Conservation (phyloP, 1,140 invertebrate species). For the Drosophila gunungcola region DNA sequence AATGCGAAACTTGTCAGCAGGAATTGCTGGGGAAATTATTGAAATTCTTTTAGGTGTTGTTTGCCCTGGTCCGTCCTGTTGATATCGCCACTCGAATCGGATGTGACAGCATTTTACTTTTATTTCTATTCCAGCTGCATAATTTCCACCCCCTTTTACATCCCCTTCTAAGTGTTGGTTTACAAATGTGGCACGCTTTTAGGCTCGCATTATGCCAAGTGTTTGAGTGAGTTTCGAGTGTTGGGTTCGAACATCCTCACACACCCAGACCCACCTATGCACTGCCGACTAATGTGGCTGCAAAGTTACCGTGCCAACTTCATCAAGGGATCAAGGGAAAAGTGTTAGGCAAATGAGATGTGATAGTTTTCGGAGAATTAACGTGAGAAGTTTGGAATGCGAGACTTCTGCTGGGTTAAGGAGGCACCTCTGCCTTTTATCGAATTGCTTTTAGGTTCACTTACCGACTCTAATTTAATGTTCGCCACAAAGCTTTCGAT, state of each 20-base stretch:
- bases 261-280: conserved; percentile 25
- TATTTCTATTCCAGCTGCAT: conserved; percentile 64
- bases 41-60: conserved; percentile 71
- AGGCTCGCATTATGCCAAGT: conserved; percentile 77
- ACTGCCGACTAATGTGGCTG: conserved; percentile 24
- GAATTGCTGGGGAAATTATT: conserved; percentile 71
- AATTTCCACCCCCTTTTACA: conserved; percentile 43
- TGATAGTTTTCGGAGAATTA: conserved; percentile 33
- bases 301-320: conserved; percentile 52
- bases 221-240: conserved; percentile 74
- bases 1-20: conserved; percentile 79
- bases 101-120: conserved; percentile 77
- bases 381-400: not conserved
- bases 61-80: conserved; percentile 42
- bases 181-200: conserved; percentile 56
- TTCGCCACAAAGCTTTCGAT: not conserved
- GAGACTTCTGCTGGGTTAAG: not conserved
- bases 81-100: conserved; percentile 76
- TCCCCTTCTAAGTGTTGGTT: conserved; percentile 44
- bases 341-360: conserved; percentile 61
- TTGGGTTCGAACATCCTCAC: conserved; percentile 42
- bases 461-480: conserved; percentile 24
- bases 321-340: conserved; percentile 36
- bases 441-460: conserved; percentile 10
- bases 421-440: not conserved